Conservation (phyloP, 2,113 vertebrate species). For the Elgaria multicarinata region DNA sequence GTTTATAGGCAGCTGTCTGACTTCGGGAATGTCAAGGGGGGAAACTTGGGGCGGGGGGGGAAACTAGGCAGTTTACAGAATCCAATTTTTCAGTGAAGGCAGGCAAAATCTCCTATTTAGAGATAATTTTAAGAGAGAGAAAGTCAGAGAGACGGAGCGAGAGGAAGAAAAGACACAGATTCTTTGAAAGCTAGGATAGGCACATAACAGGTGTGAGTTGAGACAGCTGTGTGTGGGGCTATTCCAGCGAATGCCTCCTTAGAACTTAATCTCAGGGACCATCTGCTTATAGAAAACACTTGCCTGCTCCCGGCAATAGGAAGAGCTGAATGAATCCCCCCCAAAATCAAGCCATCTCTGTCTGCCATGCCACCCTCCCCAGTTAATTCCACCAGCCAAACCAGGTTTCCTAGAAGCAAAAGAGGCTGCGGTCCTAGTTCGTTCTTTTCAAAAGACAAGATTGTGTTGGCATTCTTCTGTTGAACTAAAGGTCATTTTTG, state of each 20-base stretch:
- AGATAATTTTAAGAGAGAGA: not conserved
- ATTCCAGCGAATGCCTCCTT: conserved; percentile 69
- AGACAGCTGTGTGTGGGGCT: conserved; percentile 74
- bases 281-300: conserved; percentile 72
- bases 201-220: conserved; percentile 73
- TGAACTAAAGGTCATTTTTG: not conserved
- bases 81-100: not conserved
- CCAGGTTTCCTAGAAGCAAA: conserved; percentile 43
- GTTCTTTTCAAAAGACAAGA: conserved; percentile 15
- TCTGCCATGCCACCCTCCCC: not conserved
- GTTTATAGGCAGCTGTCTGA: not conserved
- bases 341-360: not conserved
- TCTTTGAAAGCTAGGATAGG: conserved; percentile 75
- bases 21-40: no score
- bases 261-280: conserved; percentile 75
- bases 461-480: not conserved
- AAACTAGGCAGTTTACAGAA: not conserved
- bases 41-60: not conserved
- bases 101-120: not conserved
- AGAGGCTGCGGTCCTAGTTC: not conserved
- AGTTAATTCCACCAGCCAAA: conserved; percentile 36
- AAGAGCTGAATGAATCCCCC: conserved; percentile 18
- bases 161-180: conserved; percentile 64
- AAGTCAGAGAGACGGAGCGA: not conserved
- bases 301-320: conserved; percentile 57